Base-by-base conservation (phyloP, 2,797 vertebrate genomes). In the Anas bahamensis region DNA sequence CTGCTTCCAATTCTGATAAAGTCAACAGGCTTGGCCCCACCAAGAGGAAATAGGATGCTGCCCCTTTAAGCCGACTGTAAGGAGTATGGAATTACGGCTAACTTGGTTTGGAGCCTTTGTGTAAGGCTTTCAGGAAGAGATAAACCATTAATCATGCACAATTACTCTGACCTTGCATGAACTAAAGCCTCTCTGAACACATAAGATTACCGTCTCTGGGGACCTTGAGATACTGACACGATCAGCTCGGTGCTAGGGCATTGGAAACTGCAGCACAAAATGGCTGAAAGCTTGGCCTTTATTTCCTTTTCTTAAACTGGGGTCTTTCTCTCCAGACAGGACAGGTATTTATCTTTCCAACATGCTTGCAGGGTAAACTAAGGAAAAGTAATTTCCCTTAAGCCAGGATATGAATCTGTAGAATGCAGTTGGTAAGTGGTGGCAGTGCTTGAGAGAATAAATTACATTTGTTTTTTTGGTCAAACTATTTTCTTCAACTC, bases 91-190 rank as follows among this genome's bases (percentile, higher is more conserved):
- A 96, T 97, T 96, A 96, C 76, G 52, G 73, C 93, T 93, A 89
- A 96, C 96, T 96, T 60, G 55, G 96, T 95, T 96, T 96, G 96
- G 95, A 95, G 95, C 96, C 88, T 96, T 96, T 91, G 95, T 97
- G 95, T 84, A 89, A 95, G 92, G 97, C 96, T 98, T 97, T 97
- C 96, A 95, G 80, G 89, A 96, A 95, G 94, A 97, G 97, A 96
- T 95, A 96, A 90, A 91, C 97, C 97, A 97, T 98, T 97, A 96
- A 97, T 97, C 97, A 97, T 63, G 94, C 94, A 96, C 97, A 97
- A 96, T 97, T 94, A 96, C 96, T 97, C 96, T 97, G 97, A 97
- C 97, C 97, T 96, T 92, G 96, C 93, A 89, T 97, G 97, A 97
- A 95, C 97, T 91, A 88, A 95, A 91, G 88, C 74, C 95, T 96